Base-by-base conservation (phyloP, 2,888 invertebrate genomes). In the Mimumesa dahlbomi region DNA sequence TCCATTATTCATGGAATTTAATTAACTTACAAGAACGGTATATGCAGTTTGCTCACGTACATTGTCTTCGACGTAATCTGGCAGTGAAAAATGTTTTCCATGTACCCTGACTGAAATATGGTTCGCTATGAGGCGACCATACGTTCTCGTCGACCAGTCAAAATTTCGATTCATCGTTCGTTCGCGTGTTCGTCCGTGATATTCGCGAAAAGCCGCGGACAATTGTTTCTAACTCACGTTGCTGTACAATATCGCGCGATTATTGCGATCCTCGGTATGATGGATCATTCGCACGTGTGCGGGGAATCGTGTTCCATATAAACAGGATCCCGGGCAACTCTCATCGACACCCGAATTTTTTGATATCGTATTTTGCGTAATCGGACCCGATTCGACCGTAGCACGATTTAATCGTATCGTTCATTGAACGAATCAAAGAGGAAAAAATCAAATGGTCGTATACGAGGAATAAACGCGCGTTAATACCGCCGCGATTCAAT, bases 91-190 rank as follows among this genome's bases (percentile, higher is more conserved):
- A 49, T 36, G 4, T n/a, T 4, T 34, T 18, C 2, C 49, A 4
- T n/a, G n/a, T 4, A 19, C 31, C n/a, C n/a, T 7, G 7, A 6
- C 7, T 9, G 29, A 29, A 9, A 29, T 29, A 29, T 29, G 9
- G 9, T 9, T 29, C 29, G 9, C 9, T 29, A 6, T 9, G 29
- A 2, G 6, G 29, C 29, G 29, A 9, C 29, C 29, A 29, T 29
- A 29, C 29, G 9, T 29, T 9, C 29, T 9, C 29, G 29, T 29
- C 29, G 29, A 29, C 7, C 29, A 9, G 29, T 29, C 6, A 29
- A 29, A 29, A 29, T 29, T 29, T 38, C 18, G 13, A 57, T 46
- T 38, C 18, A 25, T 46, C n/a, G 6, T 46, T 22, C n/a, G 9
- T 13, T 46, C 46, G 56, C 56, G 36, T 46, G 46, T 18, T n/a